Base-by-base conservation (phyloP, 2,888 invertebrate genomes). In the Leptinotarsa juncta region DNA sequence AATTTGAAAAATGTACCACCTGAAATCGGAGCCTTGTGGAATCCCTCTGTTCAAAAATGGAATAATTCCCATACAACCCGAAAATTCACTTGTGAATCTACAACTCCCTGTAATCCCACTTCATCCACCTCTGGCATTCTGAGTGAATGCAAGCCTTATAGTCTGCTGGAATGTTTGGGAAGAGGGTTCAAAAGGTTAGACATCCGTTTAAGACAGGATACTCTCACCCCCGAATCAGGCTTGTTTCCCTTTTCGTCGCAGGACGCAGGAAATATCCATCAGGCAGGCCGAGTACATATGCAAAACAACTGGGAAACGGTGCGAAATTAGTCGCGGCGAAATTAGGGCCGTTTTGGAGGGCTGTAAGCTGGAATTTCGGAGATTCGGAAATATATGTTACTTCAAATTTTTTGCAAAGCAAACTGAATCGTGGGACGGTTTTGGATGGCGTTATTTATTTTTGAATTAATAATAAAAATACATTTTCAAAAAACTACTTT, bases 141-240 rank as follows among this genome's bases (percentile, higher is more conserved):
- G 26, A 26, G 50, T 62, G 18, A 50, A 49, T 62, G 50, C 42
- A 32, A 32, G 62, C 62, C 62, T 69, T 70, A 50, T 66, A 66
- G 66, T 62, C 67, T 62, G 53, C 42, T n/a, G 65, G 32, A 53
- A 53, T 75, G 67, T 69, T 72, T 68, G 66, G 65, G 65, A 71
- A 76, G 74, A 73, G 71, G 77, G 77, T 75, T 78, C 74, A 74
- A 70, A 78, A 79, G 79, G 73, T 77, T 73, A 75, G 71, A 78
- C 78, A 78, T 78, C 80, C 80, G 83, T 78, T 51, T 81, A 78
- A 82, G 83, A 83, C 84, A 83, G 83, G 83, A 85, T 84, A 84
- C 82, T 83, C 82, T 82, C 86, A 83, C 83, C 84, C 77, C 82
- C 80, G 50, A 74, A 75, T 72, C 70, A 74, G 76, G 77, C 77